These are phyloP conservation scores for Tipula confusa DNA, from an alignment of 2,888 invertebrate genomes.

Conservation along the genomic window DNA sequence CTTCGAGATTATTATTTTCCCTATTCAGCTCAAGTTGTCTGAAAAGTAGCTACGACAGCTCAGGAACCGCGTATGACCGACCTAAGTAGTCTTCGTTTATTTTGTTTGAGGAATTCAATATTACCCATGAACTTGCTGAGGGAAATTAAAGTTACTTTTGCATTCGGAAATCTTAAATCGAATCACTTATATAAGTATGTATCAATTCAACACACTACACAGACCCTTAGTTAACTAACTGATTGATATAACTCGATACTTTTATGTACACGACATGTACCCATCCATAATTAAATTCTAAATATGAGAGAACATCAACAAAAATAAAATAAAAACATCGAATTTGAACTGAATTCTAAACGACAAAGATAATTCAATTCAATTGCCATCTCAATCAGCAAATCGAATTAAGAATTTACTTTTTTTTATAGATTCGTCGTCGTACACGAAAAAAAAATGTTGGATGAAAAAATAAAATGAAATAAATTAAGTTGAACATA, in stretches of 20 bases:
- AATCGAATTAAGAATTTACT: conserved; percentile 15
- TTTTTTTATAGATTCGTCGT: background rate
- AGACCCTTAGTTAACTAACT: background rate
- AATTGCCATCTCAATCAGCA: background rate
- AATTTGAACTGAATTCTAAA: background rate
- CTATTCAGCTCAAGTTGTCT: too few relatives aligned
- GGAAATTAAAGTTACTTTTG: too few relatives aligned
- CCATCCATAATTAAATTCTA: background rate
- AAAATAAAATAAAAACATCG: background rate
- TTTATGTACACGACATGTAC: background rate
- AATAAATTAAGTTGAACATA: background rate
- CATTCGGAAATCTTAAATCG: background rate
- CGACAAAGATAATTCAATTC: conserved; percentile 20
- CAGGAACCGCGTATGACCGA: too few relatives aligned
- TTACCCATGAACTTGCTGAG: too few relatives aligned
- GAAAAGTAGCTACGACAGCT: too few relatives aligned
- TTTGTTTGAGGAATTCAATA: too few relatives aligned
- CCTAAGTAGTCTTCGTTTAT: too few relatives aligned
- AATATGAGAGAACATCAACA: background rate
- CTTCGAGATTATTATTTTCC: too few relatives aligned
- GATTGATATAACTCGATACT: background rate
- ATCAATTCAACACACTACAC: background rate
- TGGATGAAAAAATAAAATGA: background rate
- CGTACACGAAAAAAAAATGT: background rate
- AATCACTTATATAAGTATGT: background rate